phyloP scores from a whole-genome alignment of 2,113 vertebrate genomes.

The Sebastes schlegelii region DNA sequence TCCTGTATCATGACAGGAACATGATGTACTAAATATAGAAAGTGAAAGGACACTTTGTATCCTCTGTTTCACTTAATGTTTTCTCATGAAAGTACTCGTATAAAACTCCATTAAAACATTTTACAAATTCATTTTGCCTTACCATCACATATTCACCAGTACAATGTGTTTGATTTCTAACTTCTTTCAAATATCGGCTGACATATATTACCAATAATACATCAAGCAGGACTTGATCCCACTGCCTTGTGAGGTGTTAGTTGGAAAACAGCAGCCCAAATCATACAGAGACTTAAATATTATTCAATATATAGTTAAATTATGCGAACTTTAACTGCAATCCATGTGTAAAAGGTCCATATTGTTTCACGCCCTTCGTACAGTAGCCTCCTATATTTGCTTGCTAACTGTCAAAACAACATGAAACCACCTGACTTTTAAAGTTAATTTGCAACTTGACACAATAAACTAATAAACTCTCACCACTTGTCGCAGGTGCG shows the following conservation, averaged over 20 bases:
- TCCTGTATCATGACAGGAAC: no score
- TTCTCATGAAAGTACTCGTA: no score
- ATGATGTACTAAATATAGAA: background rate
- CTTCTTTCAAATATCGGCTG: background rate
- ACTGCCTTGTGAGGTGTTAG: no score
- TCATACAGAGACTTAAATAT: no score
- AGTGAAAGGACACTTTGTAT: background rate
- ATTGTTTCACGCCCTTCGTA: background rate
- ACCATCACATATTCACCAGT: no score
- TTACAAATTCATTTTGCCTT: no score
- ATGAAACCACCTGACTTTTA: background rate
- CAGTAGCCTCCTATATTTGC: no score
- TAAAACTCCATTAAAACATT: no score
- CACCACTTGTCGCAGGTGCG: constrained; percentile 56
- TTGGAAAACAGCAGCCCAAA: no score
- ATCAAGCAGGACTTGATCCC: background rate
- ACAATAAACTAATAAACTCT: constrained; percentile 1
- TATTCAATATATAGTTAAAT: background rate
- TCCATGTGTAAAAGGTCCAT: no score
- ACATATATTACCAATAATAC: background rate
- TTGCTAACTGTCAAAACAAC: background rate
- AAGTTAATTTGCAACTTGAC: background rate
- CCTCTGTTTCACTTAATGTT: no score
- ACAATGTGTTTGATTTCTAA: no score
- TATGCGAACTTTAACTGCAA: background rate